These are phyloP conservation scores for Gymnoscelis rufifasciata DNA, from an alignment of 2,888 invertebrate species.

Conservation along the genomic window DNA sequence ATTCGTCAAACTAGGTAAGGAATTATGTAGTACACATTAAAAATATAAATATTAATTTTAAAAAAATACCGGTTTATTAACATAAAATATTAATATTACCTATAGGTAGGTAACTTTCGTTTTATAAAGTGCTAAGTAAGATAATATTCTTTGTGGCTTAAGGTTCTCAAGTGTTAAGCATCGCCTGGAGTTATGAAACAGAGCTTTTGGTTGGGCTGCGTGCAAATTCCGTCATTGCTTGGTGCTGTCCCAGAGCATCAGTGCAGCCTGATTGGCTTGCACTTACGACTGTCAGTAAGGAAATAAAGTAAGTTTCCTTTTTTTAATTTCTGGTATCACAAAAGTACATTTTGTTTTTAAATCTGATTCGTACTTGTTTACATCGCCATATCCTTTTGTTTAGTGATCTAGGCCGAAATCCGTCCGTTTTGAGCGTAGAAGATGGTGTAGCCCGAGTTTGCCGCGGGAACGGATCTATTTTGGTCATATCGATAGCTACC, in stretches of 20 bases:
- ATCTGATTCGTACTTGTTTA: too few relatives aligned
- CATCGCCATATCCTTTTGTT: too few relatives aligned
- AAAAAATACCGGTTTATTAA: too few relatives aligned
- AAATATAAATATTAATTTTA: too few relatives aligned
- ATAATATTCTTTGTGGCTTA: neutral
- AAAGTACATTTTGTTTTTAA: too few relatives aligned
- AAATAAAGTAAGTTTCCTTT: constrained; percentile 62
- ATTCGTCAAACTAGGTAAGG: constrained; percentile 84
- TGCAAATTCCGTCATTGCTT: constrained; percentile 64
- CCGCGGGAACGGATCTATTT: constrained; percentile 92
- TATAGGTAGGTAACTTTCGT: too few relatives aligned
- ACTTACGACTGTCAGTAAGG: constrained; percentile 65
- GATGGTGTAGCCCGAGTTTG: constrained; percentile 91
- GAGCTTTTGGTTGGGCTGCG: constrained; percentile 67
- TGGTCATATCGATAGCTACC: constrained; percentile 85
- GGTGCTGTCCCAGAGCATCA: constrained; percentile 68
- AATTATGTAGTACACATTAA: too few relatives aligned
- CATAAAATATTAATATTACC: too few relatives aligned
- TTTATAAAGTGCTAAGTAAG: too few relatives aligned
- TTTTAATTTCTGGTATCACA: too few relatives aligned
- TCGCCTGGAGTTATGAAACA: constrained; percentile 69
- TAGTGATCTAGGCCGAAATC: constrained; percentile 93
- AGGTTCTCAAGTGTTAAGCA: constrained; percentile 70
- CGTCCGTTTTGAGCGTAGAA: constrained; percentile 88
- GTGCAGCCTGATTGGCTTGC: constrained; percentile 64